phyloP scores from a whole-genome alignment of 2,888 invertebrate species.

The Cheilosia vulpina region DNA sequence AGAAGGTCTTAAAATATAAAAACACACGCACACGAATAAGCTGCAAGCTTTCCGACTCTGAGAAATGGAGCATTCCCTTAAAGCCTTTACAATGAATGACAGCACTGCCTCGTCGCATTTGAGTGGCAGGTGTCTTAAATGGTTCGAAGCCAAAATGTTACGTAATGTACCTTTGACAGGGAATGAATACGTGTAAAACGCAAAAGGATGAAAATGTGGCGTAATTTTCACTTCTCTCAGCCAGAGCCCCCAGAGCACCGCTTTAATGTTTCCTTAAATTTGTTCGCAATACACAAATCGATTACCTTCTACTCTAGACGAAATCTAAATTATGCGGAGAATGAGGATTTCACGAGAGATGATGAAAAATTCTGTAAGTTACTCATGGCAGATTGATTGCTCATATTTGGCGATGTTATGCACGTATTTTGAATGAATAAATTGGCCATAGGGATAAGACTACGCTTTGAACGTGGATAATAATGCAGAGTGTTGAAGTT shows the following conservation, averaged over 20 bases:
- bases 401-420: constrained; percentile 58
- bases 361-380: constrained; percentile 55
- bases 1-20: constrained; percentile 30
- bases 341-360: constrained; percentile 20
- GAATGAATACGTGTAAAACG: constrained; percentile 14
- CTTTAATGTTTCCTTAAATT: constrained; percentile 44
- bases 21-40: not conserved
- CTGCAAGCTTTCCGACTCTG: not conserved
- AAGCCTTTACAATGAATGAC: constrained; percentile 10
- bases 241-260: not conserved
- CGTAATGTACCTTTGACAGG: constrained; percentile 14
- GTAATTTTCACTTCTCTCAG: constrained; percentile 40
- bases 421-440: constrained; percentile 65
- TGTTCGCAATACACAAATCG: constrained; percentile 44
- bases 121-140: constrained; percentile 62
- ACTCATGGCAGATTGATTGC: constrained; percentile 60
- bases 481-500: constrained; percentile 23
- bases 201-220: constrained; percentile 14
- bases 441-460: constrained; percentile 39
- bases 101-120: constrained; percentile 18
- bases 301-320: constrained; percentile 21
- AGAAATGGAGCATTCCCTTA: constrained; percentile 11
- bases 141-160: constrained; percentile 36
- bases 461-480: constrained; percentile 28
- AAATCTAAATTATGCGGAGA: not conserved